A percentile compares a stretch with the other conserved stretches of the same genome.
Conservation (phyloP, 2,888 invertebrate genomes). For the Acleris laterana region DNA sequence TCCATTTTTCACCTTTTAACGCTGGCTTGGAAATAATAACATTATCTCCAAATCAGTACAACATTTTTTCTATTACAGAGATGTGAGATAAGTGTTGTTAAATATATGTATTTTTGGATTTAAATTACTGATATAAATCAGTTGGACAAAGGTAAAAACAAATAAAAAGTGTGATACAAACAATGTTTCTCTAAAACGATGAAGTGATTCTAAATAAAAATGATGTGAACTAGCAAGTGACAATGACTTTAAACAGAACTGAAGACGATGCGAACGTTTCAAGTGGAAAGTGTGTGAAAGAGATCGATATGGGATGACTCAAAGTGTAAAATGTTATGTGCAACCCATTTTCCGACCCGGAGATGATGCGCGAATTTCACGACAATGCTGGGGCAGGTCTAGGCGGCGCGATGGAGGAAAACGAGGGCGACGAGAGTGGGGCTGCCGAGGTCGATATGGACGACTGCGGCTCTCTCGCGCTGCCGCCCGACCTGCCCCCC, state of each 20-base stretch:
- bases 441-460: slow-evolving; percentile 82
- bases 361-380: slow-evolving; percentile 84
- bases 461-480: slow-evolving; percentile 82
- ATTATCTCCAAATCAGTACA: slow-evolving; percentile 74
- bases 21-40: slow-evolving; percentile 73
- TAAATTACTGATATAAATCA: slow-evolving; percentile 69
- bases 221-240: slow-evolving; percentile 62
- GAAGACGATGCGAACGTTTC: slow-evolving; percentile 60
- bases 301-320: slow-evolving; percentile 84
- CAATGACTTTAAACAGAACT: slow-evolving; percentile 68
- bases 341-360: slow-evolving; percentile 73
- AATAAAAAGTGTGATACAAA: slow-evolving; percentile 54
- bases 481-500: slow-evolving; percentile 80
- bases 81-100: slow-evolving; percentile 66
- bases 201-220: slow-evolving; percentile 60
- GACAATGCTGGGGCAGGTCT: slow-evolving; percentile 78
- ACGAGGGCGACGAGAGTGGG: slow-evolving; percentile 83
- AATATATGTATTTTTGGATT: slow-evolving; percentile 76
- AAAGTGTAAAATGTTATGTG: slow-evolving; percentile 80
- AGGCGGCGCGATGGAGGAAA: slow-evolving; percentile 82
- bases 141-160: slow-evolving; percentile 76
- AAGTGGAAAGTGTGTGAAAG: slow-evolving; percentile 69
- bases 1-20: slow-evolving; percentile 40
- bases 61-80: slow-evolving; percentile 58
- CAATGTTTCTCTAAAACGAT: slow-evolving; percentile 46